These are phyloP conservation scores for Hetaerina americana DNA, from an alignment of 1,140 invertebrate species.

Conservation along the genomic window DNA sequence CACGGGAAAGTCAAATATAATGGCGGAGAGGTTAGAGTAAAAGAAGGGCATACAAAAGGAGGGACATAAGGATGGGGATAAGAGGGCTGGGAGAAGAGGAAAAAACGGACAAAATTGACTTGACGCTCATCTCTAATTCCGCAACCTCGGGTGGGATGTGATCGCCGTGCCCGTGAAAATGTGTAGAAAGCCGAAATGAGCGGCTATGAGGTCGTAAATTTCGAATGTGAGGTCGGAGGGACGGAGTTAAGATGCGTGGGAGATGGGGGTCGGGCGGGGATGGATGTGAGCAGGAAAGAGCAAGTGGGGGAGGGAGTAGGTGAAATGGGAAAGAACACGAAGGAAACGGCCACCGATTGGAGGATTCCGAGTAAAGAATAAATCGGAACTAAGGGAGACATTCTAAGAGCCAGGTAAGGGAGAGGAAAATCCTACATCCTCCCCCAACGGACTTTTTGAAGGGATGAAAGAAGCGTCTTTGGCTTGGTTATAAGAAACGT, in stretches of 20 bases:
- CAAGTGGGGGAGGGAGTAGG: not conserved
- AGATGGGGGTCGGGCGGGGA: not conserved
- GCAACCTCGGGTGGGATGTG: too few relatives aligned
- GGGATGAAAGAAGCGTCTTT: too few relatives aligned
- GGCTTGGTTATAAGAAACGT: too few relatives aligned
- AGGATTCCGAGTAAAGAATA: too few relatives aligned
- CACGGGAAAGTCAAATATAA: too few relatives aligned
- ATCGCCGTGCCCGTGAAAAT: not conserved
- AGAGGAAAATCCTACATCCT: too few relatives aligned
- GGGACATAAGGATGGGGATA: not conserved
- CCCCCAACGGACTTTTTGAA: too few relatives aligned
- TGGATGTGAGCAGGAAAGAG: not conserved
- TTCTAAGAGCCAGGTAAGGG: too few relatives aligned
- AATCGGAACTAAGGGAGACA: too few relatives aligned
- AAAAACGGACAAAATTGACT: not conserved
- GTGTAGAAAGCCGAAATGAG: not conserved
- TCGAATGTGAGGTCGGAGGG: not conserved
- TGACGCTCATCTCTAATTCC: too few relatives aligned
- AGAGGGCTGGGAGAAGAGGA: not conserved
- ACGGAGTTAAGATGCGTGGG: not conserved
- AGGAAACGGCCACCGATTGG: too few relatives aligned
- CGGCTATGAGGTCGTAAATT: not conserved
- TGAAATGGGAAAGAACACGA: too few relatives aligned
- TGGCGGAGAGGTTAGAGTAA: not conserved
- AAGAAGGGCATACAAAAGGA: not conserved